Evolutionary conservation across 35 echinoderm and acorn worm genomes (phyloP).

Genomic region (Holothuria glaberrima): DNA sequence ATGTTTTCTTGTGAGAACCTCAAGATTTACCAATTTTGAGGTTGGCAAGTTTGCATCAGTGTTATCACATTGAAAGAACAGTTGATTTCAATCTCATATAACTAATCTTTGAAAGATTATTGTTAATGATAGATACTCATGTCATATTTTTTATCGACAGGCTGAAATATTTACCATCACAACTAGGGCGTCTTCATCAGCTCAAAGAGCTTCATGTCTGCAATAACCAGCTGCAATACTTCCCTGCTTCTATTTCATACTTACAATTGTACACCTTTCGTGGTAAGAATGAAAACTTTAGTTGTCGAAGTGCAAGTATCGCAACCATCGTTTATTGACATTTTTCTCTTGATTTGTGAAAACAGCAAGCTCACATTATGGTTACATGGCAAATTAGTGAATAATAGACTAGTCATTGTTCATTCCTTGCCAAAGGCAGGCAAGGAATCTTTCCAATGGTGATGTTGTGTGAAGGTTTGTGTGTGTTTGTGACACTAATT

Average conservation of each 20-base stretch:
- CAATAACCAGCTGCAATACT: conserved; percentile 89
- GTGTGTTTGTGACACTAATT: too few relatives aligned
- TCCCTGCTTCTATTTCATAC: conserved; percentile 93
- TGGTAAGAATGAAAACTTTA: conserved; percentile 63
- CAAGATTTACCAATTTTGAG: neutral
- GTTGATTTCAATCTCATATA: neutral
- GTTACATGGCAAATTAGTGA: too few relatives aligned
- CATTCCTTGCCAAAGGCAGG: too few relatives aligned
- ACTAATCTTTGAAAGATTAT: neutral
- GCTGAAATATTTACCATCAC: conserved; percentile 81
- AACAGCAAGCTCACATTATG: too few relatives aligned
- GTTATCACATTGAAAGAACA: too few relatives aligned
- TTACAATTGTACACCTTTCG: conserved; percentile 98
- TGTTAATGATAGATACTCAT: neutral
- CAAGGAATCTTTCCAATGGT: too few relatives aligned
- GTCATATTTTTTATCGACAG: conserved; percentile 23
- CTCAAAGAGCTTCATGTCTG: conserved; percentile 97
- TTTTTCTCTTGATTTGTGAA: too few relatives aligned
- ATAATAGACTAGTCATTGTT: too few relatives aligned
- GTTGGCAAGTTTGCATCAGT: neutral
- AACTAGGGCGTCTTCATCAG: conserved; percentile 90
- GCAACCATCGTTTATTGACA: too few relatives aligned
- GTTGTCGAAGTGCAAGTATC: too few relatives aligned
- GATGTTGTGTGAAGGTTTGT: too few relatives aligned
- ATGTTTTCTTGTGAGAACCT: too few relatives aligned